A percentile compares a stretch with the other conserved stretches of the same genome.
These are phyloP conservation scores for Pardalotus punctatus DNA, from an alignment of 2,113 vertebrate genomes.

Conservation along the genomic window DNA sequence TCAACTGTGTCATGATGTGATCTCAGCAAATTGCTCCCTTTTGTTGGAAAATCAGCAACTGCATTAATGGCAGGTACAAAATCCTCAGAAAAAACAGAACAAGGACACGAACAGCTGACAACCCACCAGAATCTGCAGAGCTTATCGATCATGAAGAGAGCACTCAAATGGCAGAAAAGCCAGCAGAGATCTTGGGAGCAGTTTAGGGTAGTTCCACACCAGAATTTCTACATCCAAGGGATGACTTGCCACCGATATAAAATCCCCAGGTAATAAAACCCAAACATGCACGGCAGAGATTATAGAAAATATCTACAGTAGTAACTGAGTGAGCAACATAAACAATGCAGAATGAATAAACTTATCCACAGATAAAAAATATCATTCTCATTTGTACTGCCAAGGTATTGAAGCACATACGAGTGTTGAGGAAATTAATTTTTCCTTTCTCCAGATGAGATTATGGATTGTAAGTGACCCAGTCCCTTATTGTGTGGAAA, in stretches of 20 bases:
- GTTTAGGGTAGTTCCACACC: background rate
- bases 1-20: background rate
- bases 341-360: background rate
- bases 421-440: background rate
- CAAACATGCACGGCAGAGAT: background rate
- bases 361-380: background rate
- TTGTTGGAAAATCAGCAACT: background rate
- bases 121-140: background rate
- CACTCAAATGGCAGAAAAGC: background rate
- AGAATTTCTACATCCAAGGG: background rate
- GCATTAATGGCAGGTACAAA: background rate
- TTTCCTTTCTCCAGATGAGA: background rate
- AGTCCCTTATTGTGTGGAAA: background rate
- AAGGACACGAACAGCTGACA: background rate
- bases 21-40: background rate
- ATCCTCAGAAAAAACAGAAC: background rate
- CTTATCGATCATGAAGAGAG: background rate
- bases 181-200: background rate
- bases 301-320: background rate
- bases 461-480: background rate
- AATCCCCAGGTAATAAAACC: background rate
- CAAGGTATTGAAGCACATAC: background rate
- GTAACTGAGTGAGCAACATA: background rate
- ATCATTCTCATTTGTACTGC: background rate
- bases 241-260: background rate